These are phyloP conservation scores for Crocuta crocuta DNA, from an alignment of 2,113 vertebrate species.

Conservation along the genomic window DNA sequence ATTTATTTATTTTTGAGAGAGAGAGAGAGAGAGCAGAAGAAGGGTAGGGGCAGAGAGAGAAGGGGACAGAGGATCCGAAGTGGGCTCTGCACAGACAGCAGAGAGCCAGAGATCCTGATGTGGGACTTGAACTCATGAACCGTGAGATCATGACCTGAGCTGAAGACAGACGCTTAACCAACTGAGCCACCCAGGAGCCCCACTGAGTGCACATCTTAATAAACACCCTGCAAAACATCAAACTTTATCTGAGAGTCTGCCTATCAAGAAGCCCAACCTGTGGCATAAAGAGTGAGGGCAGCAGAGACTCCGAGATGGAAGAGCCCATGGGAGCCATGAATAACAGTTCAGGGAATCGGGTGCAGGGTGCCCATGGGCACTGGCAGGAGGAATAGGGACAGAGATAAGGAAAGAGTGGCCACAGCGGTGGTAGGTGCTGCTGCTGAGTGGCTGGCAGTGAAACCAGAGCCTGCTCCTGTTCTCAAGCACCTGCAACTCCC, in stretches of 20 bases:
- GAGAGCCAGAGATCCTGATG: no score
- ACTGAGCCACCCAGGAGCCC: no score
- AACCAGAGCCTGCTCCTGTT: neutral
- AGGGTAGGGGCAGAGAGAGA: no score
- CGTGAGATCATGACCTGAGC: no score
- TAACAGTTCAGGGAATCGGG: rapidly evolving
- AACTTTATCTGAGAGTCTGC: neutral
- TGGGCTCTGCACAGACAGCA: no score
- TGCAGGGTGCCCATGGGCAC: neutral
- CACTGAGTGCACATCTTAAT: neutral
- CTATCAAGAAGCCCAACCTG: neutral
- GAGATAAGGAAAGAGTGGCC: neutral
- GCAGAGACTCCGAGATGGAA: neutral
- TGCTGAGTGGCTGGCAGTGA: neutral
- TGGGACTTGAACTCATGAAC: no score
- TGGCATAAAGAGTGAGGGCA: neutral
- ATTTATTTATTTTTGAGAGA: no score
- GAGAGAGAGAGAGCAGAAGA: no score
- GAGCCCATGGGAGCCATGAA: neutral
- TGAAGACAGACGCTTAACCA: no score
- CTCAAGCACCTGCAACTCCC: neutral
- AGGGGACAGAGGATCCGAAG: no score
- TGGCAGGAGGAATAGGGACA: neutral
- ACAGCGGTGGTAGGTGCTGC: neutral
- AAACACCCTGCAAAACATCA: neutral